A percentile compares a stretch with the other conserved stretches of the same genome.
phyloP scores from a whole-genome alignment of 2,888 invertebrate species.

The Eupithecia pulchellata region DNA sequence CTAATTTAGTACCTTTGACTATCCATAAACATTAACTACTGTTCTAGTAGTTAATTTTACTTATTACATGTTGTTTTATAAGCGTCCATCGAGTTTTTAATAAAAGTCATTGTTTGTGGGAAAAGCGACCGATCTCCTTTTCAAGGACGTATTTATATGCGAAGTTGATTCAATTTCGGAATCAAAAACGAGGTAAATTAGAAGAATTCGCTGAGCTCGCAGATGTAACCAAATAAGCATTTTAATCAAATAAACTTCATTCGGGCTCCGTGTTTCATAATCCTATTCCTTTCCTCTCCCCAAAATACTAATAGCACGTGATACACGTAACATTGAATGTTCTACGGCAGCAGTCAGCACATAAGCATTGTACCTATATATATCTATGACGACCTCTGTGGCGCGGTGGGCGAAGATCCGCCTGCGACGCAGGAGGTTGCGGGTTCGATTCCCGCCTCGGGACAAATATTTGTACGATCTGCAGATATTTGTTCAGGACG shows the following conservation, averaged over 20 bases:
- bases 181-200: constrained; percentile 10
- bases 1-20: constrained; percentile 9
- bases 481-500: no score
- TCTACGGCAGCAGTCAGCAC: constrained; percentile 29
- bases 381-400: constrained; percentile 4
- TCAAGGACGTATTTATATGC: not conserved
- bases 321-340: constrained; percentile 26
- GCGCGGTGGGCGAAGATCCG: no score
- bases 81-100: not conserved
- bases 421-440: no score
- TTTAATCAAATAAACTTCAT: constrained; percentile 5
- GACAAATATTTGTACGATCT: no score
- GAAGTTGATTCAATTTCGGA: constrained; percentile 6
- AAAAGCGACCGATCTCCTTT: not conserved
- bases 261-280: not conserved
- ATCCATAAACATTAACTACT: not conserved
- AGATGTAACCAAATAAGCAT: constrained; percentile 4
- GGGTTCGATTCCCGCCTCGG: no score
- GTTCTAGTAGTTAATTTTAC: not conserved
- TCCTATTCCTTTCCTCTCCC: not conserved
- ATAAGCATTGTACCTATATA: not conserved
- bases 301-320: not conserved
- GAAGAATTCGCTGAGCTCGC: constrained; percentile 5
- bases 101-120: not conserved
- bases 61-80: not conserved